phyloP scores from a whole-genome alignment of 1,140 invertebrate species.

The Microvelia longipes region DNA sequence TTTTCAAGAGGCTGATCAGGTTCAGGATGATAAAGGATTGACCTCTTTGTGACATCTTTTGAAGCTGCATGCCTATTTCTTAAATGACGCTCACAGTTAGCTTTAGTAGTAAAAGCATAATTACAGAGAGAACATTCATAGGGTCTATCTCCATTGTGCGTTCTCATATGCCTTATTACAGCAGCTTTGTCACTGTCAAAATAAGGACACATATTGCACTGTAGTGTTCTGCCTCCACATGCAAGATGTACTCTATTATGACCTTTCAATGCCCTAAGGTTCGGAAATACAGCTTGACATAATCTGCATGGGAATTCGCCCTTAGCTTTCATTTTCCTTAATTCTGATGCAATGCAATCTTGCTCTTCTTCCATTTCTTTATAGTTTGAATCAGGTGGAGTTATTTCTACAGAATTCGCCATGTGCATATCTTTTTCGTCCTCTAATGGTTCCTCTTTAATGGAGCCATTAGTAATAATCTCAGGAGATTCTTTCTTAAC shows the following conservation, averaged over 20 bases:
- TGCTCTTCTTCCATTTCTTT: constrained; percentile 47
- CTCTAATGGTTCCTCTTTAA: background rate
- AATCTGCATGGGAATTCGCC: constrained; percentile 78
- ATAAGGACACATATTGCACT: constrained; percentile 85
- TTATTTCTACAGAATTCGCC: constrained; percentile 12
- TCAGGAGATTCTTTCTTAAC: constrained; percentile 1
- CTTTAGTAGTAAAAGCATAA: constrained; percentile 90
- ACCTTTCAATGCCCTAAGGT: constrained; percentile 73
- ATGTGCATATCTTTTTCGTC: background rate
- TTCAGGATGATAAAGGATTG: constrained; percentile 69
- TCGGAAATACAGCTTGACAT: constrained; percentile 68
- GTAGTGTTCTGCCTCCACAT: constrained; percentile 38
- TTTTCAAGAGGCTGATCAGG: constrained; percentile 68
- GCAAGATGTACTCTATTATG: constrained; percentile 63
- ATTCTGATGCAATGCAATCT: constrained; percentile 61
- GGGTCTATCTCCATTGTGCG: constrained; percentile 85
- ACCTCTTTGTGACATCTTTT: constrained; percentile 64
- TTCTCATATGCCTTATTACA: constrained; percentile 72
- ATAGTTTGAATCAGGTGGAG: constrained; percentile 17
- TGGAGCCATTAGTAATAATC: background rate
- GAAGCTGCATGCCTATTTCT: constrained; percentile 63
- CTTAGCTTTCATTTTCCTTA: constrained; percentile 66
- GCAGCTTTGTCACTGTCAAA: constrained; percentile 79
- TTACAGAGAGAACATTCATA: constrained; percentile 87
- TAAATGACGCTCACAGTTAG: constrained; percentile 77